Conservation (phyloP, 2,888 invertebrate genomes). For the Napeogenes inachia region DNA sequence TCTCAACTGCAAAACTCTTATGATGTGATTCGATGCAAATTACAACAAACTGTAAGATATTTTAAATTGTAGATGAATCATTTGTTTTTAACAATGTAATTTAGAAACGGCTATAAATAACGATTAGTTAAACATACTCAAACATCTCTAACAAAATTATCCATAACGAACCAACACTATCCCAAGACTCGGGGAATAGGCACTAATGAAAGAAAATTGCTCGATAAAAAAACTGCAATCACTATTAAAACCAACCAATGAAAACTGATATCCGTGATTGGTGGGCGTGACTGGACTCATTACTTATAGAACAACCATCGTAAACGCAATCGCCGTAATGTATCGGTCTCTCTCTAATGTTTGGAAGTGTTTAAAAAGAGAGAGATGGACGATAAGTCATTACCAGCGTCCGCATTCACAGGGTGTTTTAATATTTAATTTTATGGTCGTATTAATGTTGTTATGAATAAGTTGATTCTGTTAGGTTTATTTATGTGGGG, state of each 20-base stretch:
- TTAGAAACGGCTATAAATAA: constrained; percentile 3
- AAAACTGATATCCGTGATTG: constrained; percentile 57
- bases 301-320: constrained; percentile 50
- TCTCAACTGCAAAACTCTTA: too few relatives aligned
- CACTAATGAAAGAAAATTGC: constrained; percentile 60
- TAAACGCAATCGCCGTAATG: constrained; percentile 31
- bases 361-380: constrained; percentile 21
- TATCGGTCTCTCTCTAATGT: constrained; percentile 40
- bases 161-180: constrained; percentile 27
- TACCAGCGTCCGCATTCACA: constrained; percentile 50
- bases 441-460: constrained; percentile 65
- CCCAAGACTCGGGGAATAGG: constrained; percentile 37
- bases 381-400: constrained; percentile 38
- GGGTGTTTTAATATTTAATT: constrained; percentile 71
- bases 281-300: constrained; percentile 69
- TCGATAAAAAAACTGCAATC: constrained; percentile 58
- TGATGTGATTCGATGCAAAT: too few relatives aligned
- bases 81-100: background rate
- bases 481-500: constrained; percentile 62
- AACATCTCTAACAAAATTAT: constrained; percentile 21
- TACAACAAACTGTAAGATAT: too few relatives aligned
- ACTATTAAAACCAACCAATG: constrained; percentile 63
- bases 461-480: constrained; percentile 66
- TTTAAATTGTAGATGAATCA: background rate
- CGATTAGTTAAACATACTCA: background rate